Base-by-base conservation (phyloP, 35 echinoderm and acorn worm genomes). In the Ophioderma brevispina region DNA sequence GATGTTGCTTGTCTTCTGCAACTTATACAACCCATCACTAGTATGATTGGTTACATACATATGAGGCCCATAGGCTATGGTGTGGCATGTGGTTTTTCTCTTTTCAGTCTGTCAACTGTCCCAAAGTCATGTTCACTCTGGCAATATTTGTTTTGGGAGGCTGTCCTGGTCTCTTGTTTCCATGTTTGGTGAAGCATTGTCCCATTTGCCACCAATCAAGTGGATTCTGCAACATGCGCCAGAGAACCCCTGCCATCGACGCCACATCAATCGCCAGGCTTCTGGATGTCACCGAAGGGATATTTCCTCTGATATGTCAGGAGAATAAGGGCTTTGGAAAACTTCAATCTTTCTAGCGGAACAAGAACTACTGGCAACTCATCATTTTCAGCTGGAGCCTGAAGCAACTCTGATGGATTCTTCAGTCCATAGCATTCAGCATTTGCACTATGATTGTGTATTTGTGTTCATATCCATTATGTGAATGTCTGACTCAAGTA, bases 41-140 rank as follows among this genome's bases (percentile, higher is more conserved):
- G 87, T 89, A 49, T 89, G 87, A 35, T 89, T 89, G 30, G 76
- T 89, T 70, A 89, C 87, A 89, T 88, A 88, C 86, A 88, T 88
- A n/a, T 80, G 78, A 14, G 75, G 76, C 35, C 80, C 87, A 28
- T 40, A 35, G 78, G 87, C 76, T 46, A 89, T 79, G 36, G 87
- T 89, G 77, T 46, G 79, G 21, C 36, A 76, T 52, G 79, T 89
- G 15, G 87, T 35, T 81, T 80, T 89, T 31, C 78, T 75, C 36
- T 38, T 52, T 52, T 88, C 78, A 10, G 78, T 32, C 15, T 25
- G 76, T 36, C 80, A n/a, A 34, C 31, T 80, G 46, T 80, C 80
- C 76, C 87, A 80, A 89, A 89, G 49, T 89, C 87, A 81, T 89
- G 87, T 80, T n/a, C 80, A 76, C n/a, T 39, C 52, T 11, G n/a